Base-by-base conservation (phyloP, 2,888 invertebrate species). In the Polymixis lichenea region DNA sequence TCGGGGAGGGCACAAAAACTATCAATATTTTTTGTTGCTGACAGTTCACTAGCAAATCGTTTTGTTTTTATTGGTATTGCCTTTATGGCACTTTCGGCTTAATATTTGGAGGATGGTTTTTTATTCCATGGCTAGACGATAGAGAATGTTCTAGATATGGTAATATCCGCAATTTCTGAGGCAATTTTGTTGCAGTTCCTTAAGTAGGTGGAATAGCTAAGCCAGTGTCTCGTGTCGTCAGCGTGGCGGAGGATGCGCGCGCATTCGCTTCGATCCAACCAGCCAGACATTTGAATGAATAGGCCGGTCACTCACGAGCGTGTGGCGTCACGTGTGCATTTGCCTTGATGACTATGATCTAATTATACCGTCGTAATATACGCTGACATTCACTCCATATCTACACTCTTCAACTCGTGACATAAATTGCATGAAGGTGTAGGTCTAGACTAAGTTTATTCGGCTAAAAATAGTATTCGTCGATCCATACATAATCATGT, bases 241-340 rank as follows among this genome's bases (percentile, higher is more conserved):
- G 83, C 82, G 85, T 78, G 81, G 78, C 83, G 79, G 80, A 78
- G 83, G 79, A 74, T 95, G 96, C 96, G 96, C 96, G 96, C 96
- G 96, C 95, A 96, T 68, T 81, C 87, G 85, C 93, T 93, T 95
- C 96, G 96, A 95, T 96, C 95, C 94, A 89, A 70, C 78, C 80
- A 87, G 85, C 87, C 90, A 89, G 86, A 86, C 89, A 89, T 88
- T 91, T 95, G 93, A 95, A 95, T 95, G 95, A 95, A 95, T 92
- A 90, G 90, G 91, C 91, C 89, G 92, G 92, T 91, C 92, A 93
- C 92, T 92, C 90, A 90, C 87, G 87, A 67, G 88, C 90, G 84
- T 86, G 87, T 88, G 88, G 83, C 87, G 89, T 89, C 91, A 77
- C 90, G 90, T 91, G 89, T 90, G 89, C 82, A 76, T 72, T 82